Evolutionary conservation across 2,797 vertebrate species (phyloP), one percentile per base, ranked within the genome.

Genomic region (Thalassophryne amazonica): DNA sequence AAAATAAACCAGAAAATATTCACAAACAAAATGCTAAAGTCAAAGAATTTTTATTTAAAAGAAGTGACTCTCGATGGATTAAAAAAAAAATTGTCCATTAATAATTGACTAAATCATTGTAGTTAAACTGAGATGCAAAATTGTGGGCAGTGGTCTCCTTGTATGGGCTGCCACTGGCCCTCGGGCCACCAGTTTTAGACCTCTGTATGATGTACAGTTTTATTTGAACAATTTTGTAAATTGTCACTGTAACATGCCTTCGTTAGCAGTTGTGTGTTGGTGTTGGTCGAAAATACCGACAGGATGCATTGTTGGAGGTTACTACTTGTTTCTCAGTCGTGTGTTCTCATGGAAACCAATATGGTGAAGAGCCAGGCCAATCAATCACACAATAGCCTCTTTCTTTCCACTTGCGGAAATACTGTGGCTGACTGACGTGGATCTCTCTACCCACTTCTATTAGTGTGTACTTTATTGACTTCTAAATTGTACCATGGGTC

Each of bases 341-440:
- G 28, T 39, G 80, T 84, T 83, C 60, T 76, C 84, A 81, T 83
- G 80, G 81, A 72, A 84, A 84, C 80, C 74, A 65, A 56, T 43
- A 58, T 13, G 56, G 16, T 45, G 58, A 60, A 30, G 65, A 64
- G 46, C 24, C 5, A 3, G 24, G 4, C 52, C 57, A 33, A 34
- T 64, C 40, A 51, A 25, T 55, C 43, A 17, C 53, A 76, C 80
- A 81, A 55, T 43, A 46, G 50, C 54, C 54, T 58, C 65, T 76
- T 78, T 81, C 69, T 68, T 37, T 23, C 23, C 60, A 37, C 38
- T 36, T 15, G 12, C 38, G 39, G 28, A 28, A 3, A 7, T 33
- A 9, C 25, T 25, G 9, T 17, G 15, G n/a, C n/a, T 12, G n/a
- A 36, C 10, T 38, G 12, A 46, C 6, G 1, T 14, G 30, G 56